A percentile compares a stretch with the other conserved stretches of the same genome.
Evolutionary conservation across 1,140 invertebrate species (phyloP).

Genomic region (Pantala flavescens): DNA sequence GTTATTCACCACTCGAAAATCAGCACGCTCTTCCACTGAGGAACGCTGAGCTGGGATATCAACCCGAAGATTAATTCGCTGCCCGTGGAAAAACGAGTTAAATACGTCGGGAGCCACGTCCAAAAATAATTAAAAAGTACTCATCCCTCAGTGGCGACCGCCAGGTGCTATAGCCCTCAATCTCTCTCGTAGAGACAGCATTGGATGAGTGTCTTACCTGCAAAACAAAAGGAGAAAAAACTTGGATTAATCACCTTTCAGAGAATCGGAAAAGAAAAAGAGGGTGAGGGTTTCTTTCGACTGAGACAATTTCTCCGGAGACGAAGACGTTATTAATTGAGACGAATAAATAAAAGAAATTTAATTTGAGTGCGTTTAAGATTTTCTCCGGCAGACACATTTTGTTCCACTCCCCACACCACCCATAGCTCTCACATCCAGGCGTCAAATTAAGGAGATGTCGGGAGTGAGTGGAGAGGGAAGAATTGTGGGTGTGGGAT

Average conservation of each 20-base stretch:
- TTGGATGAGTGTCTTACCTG: not conserved
- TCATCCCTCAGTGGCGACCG: too few species aligned
- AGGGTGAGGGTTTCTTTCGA: not conserved
- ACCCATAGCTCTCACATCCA: not conserved
- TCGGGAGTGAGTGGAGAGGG: not conserved
- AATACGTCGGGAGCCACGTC: too few species aligned
- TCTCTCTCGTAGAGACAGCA: too few species aligned
- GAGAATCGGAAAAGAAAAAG: not conserved
- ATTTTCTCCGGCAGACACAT: not conserved
- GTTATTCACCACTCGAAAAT: too few species aligned
- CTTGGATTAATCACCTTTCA: not conserved
- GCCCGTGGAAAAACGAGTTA: too few species aligned
- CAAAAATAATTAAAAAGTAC: too few species aligned
- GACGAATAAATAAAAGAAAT: not conserved
- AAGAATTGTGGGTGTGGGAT: not conserved
- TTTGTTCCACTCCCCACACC: not conserved
- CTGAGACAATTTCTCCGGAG: not conserved
- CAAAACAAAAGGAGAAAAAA: not conserved
- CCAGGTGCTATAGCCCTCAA: too few species aligned
- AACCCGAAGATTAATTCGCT: too few species aligned
- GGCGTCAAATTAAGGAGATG: not conserved
- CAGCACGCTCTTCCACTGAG: too few species aligned
- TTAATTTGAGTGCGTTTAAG: conserved; percentile 6
- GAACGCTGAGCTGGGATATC: too few species aligned
- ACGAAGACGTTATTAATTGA: not conserved